Conservation (phyloP, 2,888 invertebrate species). For the Eueremaeus valkanovi region DNA sequence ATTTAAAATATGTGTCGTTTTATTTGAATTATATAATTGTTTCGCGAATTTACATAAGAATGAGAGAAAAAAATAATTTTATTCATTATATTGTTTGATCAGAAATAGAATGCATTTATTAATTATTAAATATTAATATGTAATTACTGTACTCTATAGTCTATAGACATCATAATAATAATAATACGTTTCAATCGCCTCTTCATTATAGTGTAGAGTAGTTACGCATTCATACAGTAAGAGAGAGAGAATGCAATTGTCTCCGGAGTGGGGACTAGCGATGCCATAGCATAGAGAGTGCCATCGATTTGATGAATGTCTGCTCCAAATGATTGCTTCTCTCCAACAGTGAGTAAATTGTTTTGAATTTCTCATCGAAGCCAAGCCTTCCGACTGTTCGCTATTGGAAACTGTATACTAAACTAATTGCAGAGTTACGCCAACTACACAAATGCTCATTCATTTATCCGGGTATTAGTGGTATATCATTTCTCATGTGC, state of each 20-base stretch:
- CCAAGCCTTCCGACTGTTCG: slow-evolving; percentile 24
- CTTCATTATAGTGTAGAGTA: not conserved
- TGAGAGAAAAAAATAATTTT: too few relatives aligned
- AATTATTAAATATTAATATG: too few relatives aligned
- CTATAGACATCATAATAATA: too few relatives aligned
- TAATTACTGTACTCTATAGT: too few relatives aligned
- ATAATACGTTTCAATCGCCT: not conserved
- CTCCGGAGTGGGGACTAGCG: not conserved
- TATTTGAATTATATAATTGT: too few relatives aligned
- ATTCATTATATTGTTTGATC: too few relatives aligned
- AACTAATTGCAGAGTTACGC: slow-evolving; percentile 5
- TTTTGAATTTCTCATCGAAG: slow-evolving; percentile 24
- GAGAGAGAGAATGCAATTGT: not conserved
- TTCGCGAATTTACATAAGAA: too few relatives aligned
- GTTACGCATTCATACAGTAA: not conserved
- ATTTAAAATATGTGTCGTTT: too few relatives aligned
- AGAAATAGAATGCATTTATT: too few relatives aligned
- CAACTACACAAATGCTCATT: slow-evolving; percentile 17
- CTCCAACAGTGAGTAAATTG: slow-evolving; percentile 35
- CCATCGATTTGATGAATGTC: slow-evolving; percentile 30
- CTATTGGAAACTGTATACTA: slow-evolving; percentile 21
- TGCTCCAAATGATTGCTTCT: not conserved
- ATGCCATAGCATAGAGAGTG: not conserved
- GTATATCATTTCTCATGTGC: slow-evolving; percentile 31
- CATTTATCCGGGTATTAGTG: slow-evolving; percentile 29